Evolutionary conservation across 2,888 invertebrate species (phyloP), one percentile per base, ranked within the genome.

Genomic region (Lepidocyrtoides sp.): DNA sequence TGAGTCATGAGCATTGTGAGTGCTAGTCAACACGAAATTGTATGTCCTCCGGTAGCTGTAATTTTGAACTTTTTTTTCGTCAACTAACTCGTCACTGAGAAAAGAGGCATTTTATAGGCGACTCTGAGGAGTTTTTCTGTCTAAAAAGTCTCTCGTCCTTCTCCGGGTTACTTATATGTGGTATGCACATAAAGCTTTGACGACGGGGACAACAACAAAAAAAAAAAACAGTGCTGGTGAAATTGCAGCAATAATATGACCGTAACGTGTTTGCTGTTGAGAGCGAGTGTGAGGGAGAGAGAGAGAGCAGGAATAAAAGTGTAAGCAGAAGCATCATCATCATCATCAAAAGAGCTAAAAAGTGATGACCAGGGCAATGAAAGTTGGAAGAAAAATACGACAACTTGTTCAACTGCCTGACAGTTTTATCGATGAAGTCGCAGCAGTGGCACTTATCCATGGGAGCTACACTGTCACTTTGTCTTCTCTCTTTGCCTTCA

Each of bases 351-450:
- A 51, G 41, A 41, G 54, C 36, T 60, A 75, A 69, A 89, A 89
- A 89, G 89, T 89, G 89, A 89, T 89, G 89, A 89, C 83, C 83
- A 89, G 89, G 72, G 83, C 75, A 72, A 89, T 83, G 89, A 89
- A 89, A 83, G 89, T 83, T 89, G 12, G 48, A 60, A 83, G 83
- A 60, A 89, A 89, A 89, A 89, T 89, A 89, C 89, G 89, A 89
- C 89, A 89, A 89, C 83, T 89, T 89, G 89, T 89, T 89, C 89
- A 83, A 5, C 48, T 75, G 83, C 83, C 82, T 89, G 89, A 89
- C 89, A 89, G 89, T 89, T 89, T 89, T 89, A 89, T 89, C 89
- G 89, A 89, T 89, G 89, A 89, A 83, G 89, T 89, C 89, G 83
- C 89, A 89, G 89, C 83, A 89, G 89, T 89, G 83, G 83, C 89